Conservation (phyloP, 2,797 vertebrate genomes). For the Fistularia commersonii region DNA sequence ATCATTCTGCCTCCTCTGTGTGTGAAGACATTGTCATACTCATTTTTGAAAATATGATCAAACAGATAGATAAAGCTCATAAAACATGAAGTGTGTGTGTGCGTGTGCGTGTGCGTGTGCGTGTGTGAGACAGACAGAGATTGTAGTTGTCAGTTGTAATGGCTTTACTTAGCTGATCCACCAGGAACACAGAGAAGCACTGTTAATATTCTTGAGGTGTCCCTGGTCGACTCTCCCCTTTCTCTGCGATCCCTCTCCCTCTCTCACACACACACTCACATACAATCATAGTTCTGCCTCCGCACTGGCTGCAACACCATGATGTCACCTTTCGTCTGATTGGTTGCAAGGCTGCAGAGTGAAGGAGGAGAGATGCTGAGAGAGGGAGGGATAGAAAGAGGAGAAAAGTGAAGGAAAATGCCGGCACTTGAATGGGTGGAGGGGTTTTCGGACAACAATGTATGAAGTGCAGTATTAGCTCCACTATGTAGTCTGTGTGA, state of each 20-base stretch:
- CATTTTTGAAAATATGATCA: no score
- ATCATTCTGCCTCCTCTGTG: slow-evolving; percentile 16
- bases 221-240: neutral
- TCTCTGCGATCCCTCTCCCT: slow-evolving; percentile 22
- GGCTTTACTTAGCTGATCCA: slow-evolving; percentile 59
- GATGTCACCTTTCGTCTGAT: slow-evolving; percentile 75
- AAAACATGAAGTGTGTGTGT: neutral
- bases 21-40: no score
- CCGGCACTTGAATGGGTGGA: slow-evolving; percentile 84
- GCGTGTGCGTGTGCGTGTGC: no score
- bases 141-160: slow-evolving; percentile 44
- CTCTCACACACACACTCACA: slow-evolving; percentile 32
- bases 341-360: slow-evolving; percentile 63
- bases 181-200: slow-evolving; percentile 41
- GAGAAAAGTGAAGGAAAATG: slow-evolving; percentile 82
- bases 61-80: neutral
- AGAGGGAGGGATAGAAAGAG: slow-evolving; percentile 29
- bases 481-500: slow-evolving; percentile 65
- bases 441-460: slow-evolving; percentile 67
- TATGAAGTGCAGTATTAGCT: slow-evolving; percentile 54
- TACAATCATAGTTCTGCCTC: slow-evolving; percentile 57
- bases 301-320: slow-evolving; percentile 75
- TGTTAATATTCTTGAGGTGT: slow-evolving; percentile 72
- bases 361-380: slow-evolving; percentile 66
- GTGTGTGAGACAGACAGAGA: no score